Evolutionary conservation across 2,888 invertebrate genomes (phyloP), one percentile per base, ranked within the genome.

Genomic region (Aromia moschata): DNA sequence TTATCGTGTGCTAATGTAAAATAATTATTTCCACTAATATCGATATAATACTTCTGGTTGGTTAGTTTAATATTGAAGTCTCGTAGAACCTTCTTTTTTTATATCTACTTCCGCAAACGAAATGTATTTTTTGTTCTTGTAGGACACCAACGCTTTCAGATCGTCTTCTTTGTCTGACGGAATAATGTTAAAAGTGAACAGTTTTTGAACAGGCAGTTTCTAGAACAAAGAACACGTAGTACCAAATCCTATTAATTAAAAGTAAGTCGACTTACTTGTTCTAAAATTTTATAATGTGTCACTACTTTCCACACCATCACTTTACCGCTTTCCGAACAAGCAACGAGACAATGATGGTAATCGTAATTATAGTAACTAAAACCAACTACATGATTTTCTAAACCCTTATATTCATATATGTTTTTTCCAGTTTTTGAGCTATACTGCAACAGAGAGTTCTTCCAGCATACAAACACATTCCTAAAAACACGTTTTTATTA

Each of bases 371-470:
- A 82, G 43, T 83, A 71, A 51, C 81, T 78, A 67, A 87, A 81
- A 20, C 84, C 84, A 25, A 85, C 81, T n/a, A 85, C 81, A 65
- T 79, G 75, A 3, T 82, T 75, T 12, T 76, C 78, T 14, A 85
- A 82, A 16, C 86, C 86, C 60, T 82, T 83, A 47, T 87, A 84
- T 66, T 85, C 84, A 52, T 83, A 80, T 1, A 87, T 80, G 63
- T 85, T 82, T 70, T 89, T 87, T 0, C 88, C 89, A 1, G 90
- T 90, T 70, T 82, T 81, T 0, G 86, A 83, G 68, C 85, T 89
- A 72, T 86, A 90, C 0, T 87, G 84, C 67, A 86, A 83, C 4
- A 92, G n/a, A n/a, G n/a, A 74, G 63, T 85, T 82, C 37, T 84
- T 86, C 77, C 84, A 85, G 1, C 87, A 82, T 43, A 89, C 82